Conservation (phyloP, 2,113 vertebrate species). For the Clarias magur region DNA sequence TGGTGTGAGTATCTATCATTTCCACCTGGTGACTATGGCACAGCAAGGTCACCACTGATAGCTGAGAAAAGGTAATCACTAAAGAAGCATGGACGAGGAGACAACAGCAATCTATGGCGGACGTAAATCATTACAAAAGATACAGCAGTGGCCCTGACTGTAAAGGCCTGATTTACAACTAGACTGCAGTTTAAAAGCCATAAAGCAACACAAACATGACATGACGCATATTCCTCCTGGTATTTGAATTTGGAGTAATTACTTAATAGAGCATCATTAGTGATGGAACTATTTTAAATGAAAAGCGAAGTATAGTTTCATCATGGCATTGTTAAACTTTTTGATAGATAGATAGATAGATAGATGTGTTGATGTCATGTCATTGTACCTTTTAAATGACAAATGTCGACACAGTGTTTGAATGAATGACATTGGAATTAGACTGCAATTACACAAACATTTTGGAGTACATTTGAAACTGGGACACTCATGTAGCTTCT, state of each 20-base stretch:
- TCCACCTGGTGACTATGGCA: constrained; percentile 67
- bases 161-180: constrained; percentile 57
- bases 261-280: constrained; percentile 35
- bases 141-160: constrained; percentile 70
- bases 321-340: background rate
- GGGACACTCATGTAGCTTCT: background rate
- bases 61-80: constrained; percentile 50
- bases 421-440: background rate
- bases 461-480: background rate
- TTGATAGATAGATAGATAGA: no score
- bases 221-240: constrained; percentile 60
- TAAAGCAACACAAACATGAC: constrained; percentile 67
- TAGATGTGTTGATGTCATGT: no score
- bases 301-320: background rate
- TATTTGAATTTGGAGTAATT: constrained; percentile 1
- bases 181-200: constrained; percentile 53
- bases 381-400: no score
- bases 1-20: constrained; percentile 72
- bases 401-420: no score
- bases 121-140: constrained; percentile 68
- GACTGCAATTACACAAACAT: background rate
- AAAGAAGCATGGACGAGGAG: constrained; percentile 57
- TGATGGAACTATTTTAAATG: background rate
- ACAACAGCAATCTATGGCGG: constrained; percentile 64
- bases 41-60: constrained; percentile 72